Percentiles rank a stretch among this genome's conserved stretches.
Evolutionary conservation across 2,888 invertebrate genomes (phyloP).

Genomic region (Conchocele bisecta): DNA sequence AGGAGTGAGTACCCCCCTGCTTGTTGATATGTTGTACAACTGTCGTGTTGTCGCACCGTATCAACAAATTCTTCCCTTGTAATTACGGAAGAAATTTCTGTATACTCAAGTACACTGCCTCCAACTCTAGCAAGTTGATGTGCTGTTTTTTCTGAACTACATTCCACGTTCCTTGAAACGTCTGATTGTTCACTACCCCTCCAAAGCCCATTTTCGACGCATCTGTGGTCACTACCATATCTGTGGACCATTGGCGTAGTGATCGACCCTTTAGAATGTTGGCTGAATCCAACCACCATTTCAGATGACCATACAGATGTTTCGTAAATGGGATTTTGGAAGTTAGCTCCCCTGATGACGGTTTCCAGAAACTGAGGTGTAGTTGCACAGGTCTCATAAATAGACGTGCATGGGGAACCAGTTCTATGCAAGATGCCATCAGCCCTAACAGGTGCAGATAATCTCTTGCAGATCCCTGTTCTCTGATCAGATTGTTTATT

Average conservation of each 20-base stretch:
- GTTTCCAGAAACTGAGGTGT: conserved; percentile 23
- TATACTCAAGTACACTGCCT: conserved; percentile 21
- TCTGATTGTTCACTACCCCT: conserved; percentile 14
- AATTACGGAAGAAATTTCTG: conserved; percentile 13
- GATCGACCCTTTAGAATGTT: conserved; percentile 21
- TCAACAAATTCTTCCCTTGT: conserved; percentile 10
- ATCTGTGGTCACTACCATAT: conserved; percentile 25
- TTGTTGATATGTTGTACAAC: conserved; percentile 42
- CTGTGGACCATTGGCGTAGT: neutral
- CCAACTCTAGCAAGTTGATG: conserved; percentile 33
- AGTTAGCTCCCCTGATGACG: neutral
- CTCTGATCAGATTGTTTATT: neutral
- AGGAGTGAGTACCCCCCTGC: conserved; percentile 43
- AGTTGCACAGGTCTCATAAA: conserved; percentile 18
- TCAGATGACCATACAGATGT: conserved; percentile 17
- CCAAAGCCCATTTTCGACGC: conserved; percentile 30
- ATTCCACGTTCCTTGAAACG: conserved; percentile 22
- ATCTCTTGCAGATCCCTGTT: conserved; percentile 13
- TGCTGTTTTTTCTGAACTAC: conserved; percentile 2
- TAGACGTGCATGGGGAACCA: conserved; percentile 33
- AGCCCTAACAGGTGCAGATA: conserved; percentile 23
- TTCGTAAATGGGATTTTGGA: conserved; percentile 5
- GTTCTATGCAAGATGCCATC: conserved; percentile 32
- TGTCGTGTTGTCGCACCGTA: conserved; percentile 40
- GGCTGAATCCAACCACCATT: conserved; percentile 10